A percentile compares a stretch with the other conserved stretches of the same genome.
These are phyloP conservation scores for Alethe diademata DNA, from an alignment of 2,113 vertebrate genomes.

Conservation along the genomic window DNA sequence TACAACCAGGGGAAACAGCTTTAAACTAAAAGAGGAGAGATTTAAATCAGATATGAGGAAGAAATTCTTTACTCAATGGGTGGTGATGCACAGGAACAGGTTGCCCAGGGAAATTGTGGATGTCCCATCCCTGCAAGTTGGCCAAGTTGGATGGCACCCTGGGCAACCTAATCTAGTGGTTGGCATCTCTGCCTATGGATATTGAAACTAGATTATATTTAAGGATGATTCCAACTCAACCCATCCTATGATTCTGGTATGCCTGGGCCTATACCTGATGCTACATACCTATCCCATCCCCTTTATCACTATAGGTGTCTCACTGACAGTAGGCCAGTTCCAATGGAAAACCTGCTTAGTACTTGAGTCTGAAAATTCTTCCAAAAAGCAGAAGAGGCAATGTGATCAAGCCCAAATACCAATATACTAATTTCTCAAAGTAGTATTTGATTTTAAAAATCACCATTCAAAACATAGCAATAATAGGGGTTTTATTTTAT, in stretches of 20 bases:
- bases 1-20: background rate
- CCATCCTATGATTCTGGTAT: background rate
- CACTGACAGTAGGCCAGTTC: fast-evolving
- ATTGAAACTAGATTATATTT: background rate
- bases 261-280: background rate
- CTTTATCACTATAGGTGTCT: fast-evolving
- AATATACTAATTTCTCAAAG: background rate
- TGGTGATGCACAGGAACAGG: background rate
- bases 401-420: background rate
- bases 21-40: background rate
- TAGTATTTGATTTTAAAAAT: background rate
- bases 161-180: background rate
- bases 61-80: background rate
- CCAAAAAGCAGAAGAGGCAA: background rate
- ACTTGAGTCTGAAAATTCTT: background rate
- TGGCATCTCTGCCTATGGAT: background rate
- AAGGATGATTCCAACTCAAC: background rate
- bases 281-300: background rate
- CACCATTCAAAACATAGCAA: background rate
- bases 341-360: background rate
- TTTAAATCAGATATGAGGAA: background rate
- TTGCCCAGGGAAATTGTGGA: background rate
- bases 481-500: background rate
- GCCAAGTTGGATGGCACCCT: fast-evolving
- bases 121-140: background rate